These are phyloP conservation scores for Nasua narica DNA, from an alignment of 2,797 vertebrate species.

Conservation along the genomic window DNA sequence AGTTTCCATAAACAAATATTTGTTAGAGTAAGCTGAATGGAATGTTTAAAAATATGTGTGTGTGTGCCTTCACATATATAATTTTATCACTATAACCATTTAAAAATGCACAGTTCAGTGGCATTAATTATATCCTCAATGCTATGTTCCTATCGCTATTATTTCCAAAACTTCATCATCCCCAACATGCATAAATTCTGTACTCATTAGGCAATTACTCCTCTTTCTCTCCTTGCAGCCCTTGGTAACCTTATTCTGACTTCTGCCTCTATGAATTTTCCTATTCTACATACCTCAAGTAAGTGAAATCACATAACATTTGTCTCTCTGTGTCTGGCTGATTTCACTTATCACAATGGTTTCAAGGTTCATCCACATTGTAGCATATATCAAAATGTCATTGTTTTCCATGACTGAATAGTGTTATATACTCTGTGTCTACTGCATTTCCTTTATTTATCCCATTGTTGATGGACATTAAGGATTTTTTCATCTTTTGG, in stretches of 20 bases:
- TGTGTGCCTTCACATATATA: no score
- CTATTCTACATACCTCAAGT: neutral
- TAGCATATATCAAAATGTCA: neutral
- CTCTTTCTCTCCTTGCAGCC: neutral
- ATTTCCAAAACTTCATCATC: neutral
- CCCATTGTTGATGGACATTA: neutral
- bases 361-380: neutral
- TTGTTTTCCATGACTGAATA: neutral
- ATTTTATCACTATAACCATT: neutral
- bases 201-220: neutral
- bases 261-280: neutral
- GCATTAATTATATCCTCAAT: neutral
- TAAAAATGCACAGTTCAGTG: neutral
- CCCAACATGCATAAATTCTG: neutral
- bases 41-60: neutral
- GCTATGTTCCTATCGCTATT: neutral
- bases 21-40: neutral
- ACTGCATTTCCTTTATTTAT: neutral
- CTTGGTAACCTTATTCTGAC: neutral
- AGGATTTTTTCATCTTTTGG: neutral
- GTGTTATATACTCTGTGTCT: no score
- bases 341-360: neutral
- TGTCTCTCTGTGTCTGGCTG: neutral
- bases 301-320: neutral
- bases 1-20: neutral